A percentile compares a stretch with the other conserved stretches of the same genome.
phyloP scores from a whole-genome alignment of 2,888 invertebrate genomes.

The Graphium colonna region DNA sequence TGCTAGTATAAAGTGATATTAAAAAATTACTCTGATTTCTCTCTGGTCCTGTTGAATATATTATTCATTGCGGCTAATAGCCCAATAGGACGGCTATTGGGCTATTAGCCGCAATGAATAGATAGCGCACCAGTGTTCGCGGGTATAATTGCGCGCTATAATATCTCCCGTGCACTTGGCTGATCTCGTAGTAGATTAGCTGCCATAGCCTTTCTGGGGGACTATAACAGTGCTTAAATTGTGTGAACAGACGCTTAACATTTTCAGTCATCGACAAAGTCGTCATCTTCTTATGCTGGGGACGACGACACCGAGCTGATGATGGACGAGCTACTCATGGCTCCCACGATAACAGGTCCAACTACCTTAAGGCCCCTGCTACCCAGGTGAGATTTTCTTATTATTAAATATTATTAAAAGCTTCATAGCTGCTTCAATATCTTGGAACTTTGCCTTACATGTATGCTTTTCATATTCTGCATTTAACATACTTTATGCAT shows the following conservation, averaged over 20 bases:
- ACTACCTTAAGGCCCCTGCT: slow-evolving; percentile 84
- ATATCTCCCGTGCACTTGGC: too few species aligned
- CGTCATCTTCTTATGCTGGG: slow-evolving; percentile 83
- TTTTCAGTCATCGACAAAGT: slow-evolving; percentile 82
- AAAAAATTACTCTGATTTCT: too few species aligned
- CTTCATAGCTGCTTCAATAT: slow-evolving; percentile 10
- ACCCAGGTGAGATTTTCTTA: slow-evolving; percentile 74
- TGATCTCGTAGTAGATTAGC: too few species aligned
- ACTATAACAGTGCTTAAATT: slow-evolving; percentile 10
- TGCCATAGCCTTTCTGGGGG: too few species aligned
- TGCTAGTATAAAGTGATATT: too few species aligned
- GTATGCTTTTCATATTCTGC: slow-evolving; percentile 4
- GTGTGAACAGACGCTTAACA: slow-evolving; percentile 26
- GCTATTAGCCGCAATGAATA: too few species aligned
- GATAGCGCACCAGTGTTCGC: too few species aligned
- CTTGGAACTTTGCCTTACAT: background rate
- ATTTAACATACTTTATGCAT: slow-evolving; percentile 9
- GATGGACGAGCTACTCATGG: slow-evolving; percentile 90
- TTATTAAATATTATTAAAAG: background rate
- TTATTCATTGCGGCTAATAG: too few species aligned
- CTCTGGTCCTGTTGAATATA: too few species aligned
- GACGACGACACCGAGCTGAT: slow-evolving; percentile 89
- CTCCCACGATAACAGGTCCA: slow-evolving; percentile 87
- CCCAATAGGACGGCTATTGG: too few species aligned
- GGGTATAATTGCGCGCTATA: too few species aligned